phyloP scores from a whole-genome alignment of 2,113 vertebrate genomes.

The Eulemur macaco region DNA sequence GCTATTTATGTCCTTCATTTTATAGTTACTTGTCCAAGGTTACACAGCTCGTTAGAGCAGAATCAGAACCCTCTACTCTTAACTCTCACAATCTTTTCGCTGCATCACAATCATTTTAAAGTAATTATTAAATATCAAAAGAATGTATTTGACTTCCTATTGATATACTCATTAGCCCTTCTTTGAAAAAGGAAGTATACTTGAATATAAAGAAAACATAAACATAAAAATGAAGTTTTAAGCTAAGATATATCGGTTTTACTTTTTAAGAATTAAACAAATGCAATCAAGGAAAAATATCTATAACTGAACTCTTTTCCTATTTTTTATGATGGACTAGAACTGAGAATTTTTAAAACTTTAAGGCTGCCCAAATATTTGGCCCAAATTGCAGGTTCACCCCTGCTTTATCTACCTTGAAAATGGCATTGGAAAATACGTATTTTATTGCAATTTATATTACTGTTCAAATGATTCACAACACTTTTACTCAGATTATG shows the following conservation, averaged over 20 bases:
- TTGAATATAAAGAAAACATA: not conserved
- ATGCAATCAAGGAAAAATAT: not conserved
- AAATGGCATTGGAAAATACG: conserved; percentile 23
- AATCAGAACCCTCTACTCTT: conserved; percentile 5
- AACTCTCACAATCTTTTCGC: not conserved
- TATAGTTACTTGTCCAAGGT: not conserved
- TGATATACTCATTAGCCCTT: not conserved
- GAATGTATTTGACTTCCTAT: not conserved
- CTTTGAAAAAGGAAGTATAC: not conserved
- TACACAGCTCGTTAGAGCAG: not conserved
- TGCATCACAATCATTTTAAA: conserved; percentile 16
- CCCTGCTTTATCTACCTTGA: not conserved
- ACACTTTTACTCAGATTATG: not conserved
- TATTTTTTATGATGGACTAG: not conserved
- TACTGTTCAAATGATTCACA: conserved; percentile 5
- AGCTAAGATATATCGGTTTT: not conserved
- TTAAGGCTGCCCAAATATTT: not conserved
- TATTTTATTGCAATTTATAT: conserved; percentile 16
- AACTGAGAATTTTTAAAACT: conserved; percentile 17
- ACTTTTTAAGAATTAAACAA: conserved; percentile 41
- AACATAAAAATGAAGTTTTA: conserved; percentile 12
- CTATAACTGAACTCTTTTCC: not conserved
- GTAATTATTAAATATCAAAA: conserved; percentile 30
- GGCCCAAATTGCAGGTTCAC: not conserved
- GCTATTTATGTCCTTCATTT: not conserved